Evolutionary conservation across 2,113 vertebrate species (phyloP), one percentile per base, ranked within the genome.

Genomic region (Picathartes gymnocephalus): DNA sequence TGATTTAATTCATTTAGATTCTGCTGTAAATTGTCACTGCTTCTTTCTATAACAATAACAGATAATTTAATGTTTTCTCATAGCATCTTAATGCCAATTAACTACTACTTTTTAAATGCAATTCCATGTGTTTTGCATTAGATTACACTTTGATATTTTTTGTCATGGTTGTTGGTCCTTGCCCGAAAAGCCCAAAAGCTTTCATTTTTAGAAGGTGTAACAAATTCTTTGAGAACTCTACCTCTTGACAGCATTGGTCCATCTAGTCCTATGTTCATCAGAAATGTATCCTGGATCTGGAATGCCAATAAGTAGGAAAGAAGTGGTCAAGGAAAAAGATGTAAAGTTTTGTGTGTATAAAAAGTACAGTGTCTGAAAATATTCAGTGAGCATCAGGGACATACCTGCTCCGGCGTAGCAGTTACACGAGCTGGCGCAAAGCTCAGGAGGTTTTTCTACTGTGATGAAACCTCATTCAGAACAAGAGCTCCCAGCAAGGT

Each of bases 241-340:
- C 15, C 21, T 57, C 24, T 30, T 84, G 45, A 30, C 8, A 60
- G 10, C 56, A 17, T 13, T 54, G 23, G 8, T 71, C 33, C 23
- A 27, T 42, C 56, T 66, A 31, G 44, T 51, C 30, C 30, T 8
- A 18, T 2, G 1, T 50, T 76, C 39, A 62, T 39, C 27, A 62
- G 33, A 81, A 70, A 5, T 79, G 66, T 66, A n/a, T 81, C 27
- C 56, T 62, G 17, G 24, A 28, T 84, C 18, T 81, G 65, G 20
- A 89, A 81, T 40, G 40, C 2, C 3, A 25, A 2, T 39, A 56
- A 51, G 47, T 24, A 44, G 35, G 10, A n/a, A 60, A n/a, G 33
- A 57, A 66, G 25, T 13, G 42, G 57, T 65, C 0, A 0, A 28
- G 48, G 7, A 37, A 65, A 86, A 70, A 24, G 4, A 14, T 42